Conservation (phyloP, 2,797 vertebrate genomes). For the Gambusia yucatana region DNA sequence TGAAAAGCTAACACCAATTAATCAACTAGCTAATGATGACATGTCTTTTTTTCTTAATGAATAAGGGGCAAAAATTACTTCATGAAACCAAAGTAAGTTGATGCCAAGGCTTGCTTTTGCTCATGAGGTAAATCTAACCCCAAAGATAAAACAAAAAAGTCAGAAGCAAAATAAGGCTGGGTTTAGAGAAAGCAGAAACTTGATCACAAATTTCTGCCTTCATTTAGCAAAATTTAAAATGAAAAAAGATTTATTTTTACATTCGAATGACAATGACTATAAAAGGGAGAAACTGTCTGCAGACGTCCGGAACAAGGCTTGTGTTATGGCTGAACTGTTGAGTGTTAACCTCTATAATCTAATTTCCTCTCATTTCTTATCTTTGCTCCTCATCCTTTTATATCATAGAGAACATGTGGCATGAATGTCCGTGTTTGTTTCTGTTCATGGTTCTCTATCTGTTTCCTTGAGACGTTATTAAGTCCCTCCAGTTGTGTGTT, state of each 20-base stretch:
- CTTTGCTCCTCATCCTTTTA: constrained; percentile 15
- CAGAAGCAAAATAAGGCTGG: background rate
- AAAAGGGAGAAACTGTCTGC: background rate
- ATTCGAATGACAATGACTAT: background rate
- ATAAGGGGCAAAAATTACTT: too few species aligned
- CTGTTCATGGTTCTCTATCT: constrained; percentile 27
- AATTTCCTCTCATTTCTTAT: constrained; percentile 10
- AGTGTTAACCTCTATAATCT: background rate
- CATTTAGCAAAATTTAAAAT: background rate
- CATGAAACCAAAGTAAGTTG: too few species aligned
- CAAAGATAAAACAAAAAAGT: background rate
- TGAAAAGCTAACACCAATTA: too few species aligned
- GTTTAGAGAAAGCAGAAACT: too few species aligned
- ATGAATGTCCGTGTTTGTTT: constrained; percentile 15
- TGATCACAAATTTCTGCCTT: background rate
- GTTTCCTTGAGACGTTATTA: constrained; percentile 43
- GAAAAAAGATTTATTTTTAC: background rate
- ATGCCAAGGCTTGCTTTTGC: background rate
- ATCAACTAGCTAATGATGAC: too few species aligned
- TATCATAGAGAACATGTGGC: constrained; percentile 14
- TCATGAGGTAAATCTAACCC: background rate
- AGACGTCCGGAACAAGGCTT: too few species aligned
- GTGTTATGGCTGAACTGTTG: background rate
- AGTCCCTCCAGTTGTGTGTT: constrained; percentile 8
- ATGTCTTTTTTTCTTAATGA: too few species aligned